Evolutionary conservation across 64 coral and sea anemone species (phyloP).

Genomic region (Hydrozoanthus tunicans): DNA sequence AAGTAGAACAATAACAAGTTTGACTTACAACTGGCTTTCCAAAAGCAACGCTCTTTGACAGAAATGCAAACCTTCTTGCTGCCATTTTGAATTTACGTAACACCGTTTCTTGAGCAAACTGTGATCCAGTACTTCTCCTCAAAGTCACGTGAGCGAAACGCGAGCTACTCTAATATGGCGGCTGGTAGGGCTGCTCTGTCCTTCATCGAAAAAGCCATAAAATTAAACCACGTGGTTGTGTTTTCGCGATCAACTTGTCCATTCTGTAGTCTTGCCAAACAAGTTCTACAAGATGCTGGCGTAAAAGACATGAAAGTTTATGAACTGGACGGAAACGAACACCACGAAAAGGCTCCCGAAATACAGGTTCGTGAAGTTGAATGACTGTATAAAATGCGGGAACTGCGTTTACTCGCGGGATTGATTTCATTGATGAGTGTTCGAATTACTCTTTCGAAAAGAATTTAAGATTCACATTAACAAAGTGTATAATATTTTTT

Average conservation of each 20-base stretch:
- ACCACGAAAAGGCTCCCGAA: conserved; percentile 52
- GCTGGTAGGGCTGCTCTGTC: conserved; percentile 6
- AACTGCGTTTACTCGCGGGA: too few relatives aligned
- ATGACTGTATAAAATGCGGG: not conserved
- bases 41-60: not conserved
- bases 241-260: conserved; percentile 88
- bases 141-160: conserved; percentile 1
- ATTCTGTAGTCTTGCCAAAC: conserved; percentile 83
- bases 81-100: not conserved
- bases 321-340: conserved; percentile 82
- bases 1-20: too few relatives aligned
- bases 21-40: not conserved
- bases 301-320: conserved; percentile 82
- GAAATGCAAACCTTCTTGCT: not conserved
- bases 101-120: not conserved
- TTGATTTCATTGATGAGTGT: too few relatives aligned
- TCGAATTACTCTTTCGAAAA: too few relatives aligned
- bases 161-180: conserved; percentile 55
- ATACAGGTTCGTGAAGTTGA: conserved; percentile 65
- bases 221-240: conserved; percentile 72
- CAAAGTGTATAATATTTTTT: too few relatives aligned
- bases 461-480: too few relatives aligned
- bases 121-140: not conserved
- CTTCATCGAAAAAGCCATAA: conserved; percentile 65
- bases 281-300: conserved; percentile 73